Evolutionary conservation across 2,888 invertebrate genomes (phyloP), one percentile per base, ranked within the genome.

Genomic region (Drosophila maculinotata): DNA sequence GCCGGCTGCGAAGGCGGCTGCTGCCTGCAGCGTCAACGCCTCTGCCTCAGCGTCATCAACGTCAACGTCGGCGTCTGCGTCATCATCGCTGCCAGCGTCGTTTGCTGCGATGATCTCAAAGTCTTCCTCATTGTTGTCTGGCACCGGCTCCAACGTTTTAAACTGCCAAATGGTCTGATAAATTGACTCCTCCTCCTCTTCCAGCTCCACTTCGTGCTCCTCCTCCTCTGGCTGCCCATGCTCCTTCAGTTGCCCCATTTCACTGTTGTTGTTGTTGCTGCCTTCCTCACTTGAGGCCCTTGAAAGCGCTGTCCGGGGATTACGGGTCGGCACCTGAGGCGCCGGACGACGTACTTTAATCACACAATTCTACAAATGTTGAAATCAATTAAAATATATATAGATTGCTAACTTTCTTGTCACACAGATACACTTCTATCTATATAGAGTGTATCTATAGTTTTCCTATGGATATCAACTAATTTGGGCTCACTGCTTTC

Each of bases 131-230:
- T 69, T 67, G 1, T 39, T 36, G 38, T 30, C 47, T 14, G 62
- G 36, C 26, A 54, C 30, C 8, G 78, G 75, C 66, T 81, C 91
- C 49, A 90, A 71, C 0, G 91, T 91, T 63, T 90, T 88, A 63
- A 90, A 92, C 66, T 91, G 90, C 92, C 92, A 92, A 62, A 92
- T 92, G 35, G 91, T 90, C 36, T 92, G 92, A 65, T 92, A 92
- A 54, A 92, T 92, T 7, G 90, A 87, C 28, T 92, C 92, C 45
- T 91, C 90, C 5, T 80, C 76, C 7, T 8, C 15, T 14, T 49
- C 44, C 23, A 42, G 38, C 41, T 53, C 17, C 33, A 30, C 23
- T 1, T 45, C 44, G 7, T 33, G 10, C 20, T 25, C 8, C 25
- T 42, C 28, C 14, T 48, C 7, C 12, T 33, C 45, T n/a, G 14